Conservation (phyloP, 2,113 vertebrate species). For the Anser brachyrhynchus region DNA sequence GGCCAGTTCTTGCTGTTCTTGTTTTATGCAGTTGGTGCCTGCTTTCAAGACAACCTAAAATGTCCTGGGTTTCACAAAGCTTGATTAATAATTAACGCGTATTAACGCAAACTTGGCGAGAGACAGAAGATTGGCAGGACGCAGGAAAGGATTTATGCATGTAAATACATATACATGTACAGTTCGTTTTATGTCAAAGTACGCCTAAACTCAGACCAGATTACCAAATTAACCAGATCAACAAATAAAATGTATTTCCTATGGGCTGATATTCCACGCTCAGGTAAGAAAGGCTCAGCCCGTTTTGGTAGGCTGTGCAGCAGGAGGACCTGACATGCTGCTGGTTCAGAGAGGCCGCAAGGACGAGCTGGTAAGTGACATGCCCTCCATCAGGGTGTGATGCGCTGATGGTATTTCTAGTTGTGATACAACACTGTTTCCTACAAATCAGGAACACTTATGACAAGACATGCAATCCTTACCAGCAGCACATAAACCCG, state of each 20-base stretch:
- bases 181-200: not conserved
- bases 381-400: fast-evolving
- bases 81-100: not conserved
- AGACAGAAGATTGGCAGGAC: not conserved
- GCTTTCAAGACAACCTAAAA: not conserved
- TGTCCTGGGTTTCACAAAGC: not conserved
- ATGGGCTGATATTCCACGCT: fast-evolving
- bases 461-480: not conserved
- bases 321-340: not conserved
- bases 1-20: not conserved
- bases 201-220: not conserved
- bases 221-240: not conserved
- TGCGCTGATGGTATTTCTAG: not conserved
- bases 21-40: not conserved
- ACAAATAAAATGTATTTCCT: not conserved
- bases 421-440: not conserved
- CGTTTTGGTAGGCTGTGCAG: fast-evolving
- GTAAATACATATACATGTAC: fast-evolving
- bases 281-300: not conserved
- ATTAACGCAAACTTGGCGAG: not conserved
- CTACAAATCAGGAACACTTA: not conserved
- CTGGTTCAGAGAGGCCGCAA: not conserved
- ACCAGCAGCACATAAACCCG: not conserved
- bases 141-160: not conserved
- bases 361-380: not conserved